Percentiles rank a stretch among this genome's conserved stretches.
phyloP scores from a whole-genome alignment of 2,113 vertebrate genomes.

The Tympanuchus pallidicinctus region DNA sequence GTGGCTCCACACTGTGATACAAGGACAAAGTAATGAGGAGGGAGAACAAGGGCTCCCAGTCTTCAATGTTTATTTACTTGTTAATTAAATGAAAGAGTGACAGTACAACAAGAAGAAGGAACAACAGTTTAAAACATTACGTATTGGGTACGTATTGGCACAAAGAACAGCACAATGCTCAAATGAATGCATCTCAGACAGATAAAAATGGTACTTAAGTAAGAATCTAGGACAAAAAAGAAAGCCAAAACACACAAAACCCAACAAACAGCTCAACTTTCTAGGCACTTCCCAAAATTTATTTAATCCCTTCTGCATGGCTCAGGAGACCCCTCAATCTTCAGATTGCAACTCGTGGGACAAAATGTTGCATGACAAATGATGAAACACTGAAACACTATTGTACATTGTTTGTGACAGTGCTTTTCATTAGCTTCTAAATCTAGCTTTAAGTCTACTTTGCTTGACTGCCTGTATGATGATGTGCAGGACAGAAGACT shows the following conservation, averaged over 20 bases:
- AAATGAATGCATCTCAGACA: not conserved
- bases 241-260: not conserved
- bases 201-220: not conserved
- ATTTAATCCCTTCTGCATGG: not conserved
- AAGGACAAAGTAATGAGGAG: not conserved
- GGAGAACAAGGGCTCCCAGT: not conserved
- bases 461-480: not conserved
- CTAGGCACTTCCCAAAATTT: not conserved
- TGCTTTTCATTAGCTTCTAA: constrained; percentile 18
- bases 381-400: not conserved
- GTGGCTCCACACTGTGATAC: rapidly evolving
- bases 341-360: not conserved
- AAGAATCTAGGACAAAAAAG: not conserved
- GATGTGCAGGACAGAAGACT: not conserved
- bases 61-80: not conserved
- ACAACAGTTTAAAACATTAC: not conserved
- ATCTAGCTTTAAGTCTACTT: not conserved
- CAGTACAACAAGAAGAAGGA: not conserved
- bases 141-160: not conserved
- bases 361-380: not conserved
- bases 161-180: rapidly evolving
- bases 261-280: not conserved
- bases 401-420: not conserved
- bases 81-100: not conserved
- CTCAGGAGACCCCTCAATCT: not conserved